Evolutionary conservation across 2,888 invertebrate genomes (phyloP), one percentile per base, ranked within the genome.

Genomic region (Catonia carolina): DNA sequence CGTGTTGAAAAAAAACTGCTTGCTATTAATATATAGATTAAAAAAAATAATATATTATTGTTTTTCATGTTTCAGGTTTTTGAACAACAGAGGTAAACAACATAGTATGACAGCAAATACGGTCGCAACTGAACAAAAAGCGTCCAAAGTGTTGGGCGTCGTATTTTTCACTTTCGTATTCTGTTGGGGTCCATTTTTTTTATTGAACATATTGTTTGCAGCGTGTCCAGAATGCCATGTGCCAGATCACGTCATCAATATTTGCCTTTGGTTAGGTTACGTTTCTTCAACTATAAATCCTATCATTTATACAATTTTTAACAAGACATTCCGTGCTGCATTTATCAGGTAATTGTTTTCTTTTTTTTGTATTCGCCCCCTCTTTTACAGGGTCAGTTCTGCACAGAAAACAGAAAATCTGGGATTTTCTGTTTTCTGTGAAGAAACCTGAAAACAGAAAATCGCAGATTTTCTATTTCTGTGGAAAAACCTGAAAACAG

Each of bases 141-240:
- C 96, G 1, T 92, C 93, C 55, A 94, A 95, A 75, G 92, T 90
- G 1, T 77, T 95, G 5, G 93, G 93, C 0, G 74, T 94, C 39
- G 93, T 94, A 0, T 95, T 95, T 76, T 90, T 90, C 74, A 89
- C 90, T 0, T 94, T 94, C 72, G 92, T 93, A 52, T 75, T 93
- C 8, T 93, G 93, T 70, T 94, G 94, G 94, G 85, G 90, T 17
- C 94, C 94, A 1, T 95, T 94, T 73, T 94, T 94, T 74, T 77
- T 89, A 52, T 78, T 91, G 57, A 94, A 94, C 72, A 88, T 94
- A 63, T 75, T 91, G 53, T 86, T 89, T 68, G 93, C 91, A 17
- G 83, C 89, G 22, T 93, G 91, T 68, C 86, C 89, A 0, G 76
- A 81, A 53, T 91, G 90, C 70, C 75, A 81, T 64, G 86, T 89